Conservation (phyloP, 2,113 vertebrate species). For the Muscicapa adusta region DNA sequence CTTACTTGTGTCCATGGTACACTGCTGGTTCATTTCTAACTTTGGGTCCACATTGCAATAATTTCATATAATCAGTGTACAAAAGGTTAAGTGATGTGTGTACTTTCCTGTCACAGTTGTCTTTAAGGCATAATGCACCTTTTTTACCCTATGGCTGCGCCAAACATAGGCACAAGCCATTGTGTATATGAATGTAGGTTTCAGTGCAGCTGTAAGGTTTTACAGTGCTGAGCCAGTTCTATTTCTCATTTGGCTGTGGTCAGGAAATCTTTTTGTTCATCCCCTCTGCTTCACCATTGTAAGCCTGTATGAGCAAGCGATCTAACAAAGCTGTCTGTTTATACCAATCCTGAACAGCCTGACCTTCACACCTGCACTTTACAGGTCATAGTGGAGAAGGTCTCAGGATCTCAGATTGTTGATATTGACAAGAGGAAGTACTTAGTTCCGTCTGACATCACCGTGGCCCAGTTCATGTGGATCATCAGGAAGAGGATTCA, state of each 20-base stretch:
- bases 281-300: background rate
- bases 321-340: background rate
- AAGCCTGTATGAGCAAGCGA: background rate
- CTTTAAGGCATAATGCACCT: background rate
- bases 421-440: conserved; percentile 99
- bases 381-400: conserved; percentile 98
- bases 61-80: fast-evolving
- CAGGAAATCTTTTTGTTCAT: background rate
- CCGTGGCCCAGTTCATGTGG: conserved; percentile 99
- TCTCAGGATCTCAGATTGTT: conserved; percentile 96
- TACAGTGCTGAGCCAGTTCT: background rate
- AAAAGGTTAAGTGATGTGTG: background rate
- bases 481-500: conserved; percentile 99
- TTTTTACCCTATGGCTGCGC: background rate
- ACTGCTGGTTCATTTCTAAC: background rate
- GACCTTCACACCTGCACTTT: background rate
- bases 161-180: background rate
- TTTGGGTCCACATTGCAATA: too few relatives aligned
- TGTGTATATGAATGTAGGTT: background rate
- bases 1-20: background rate
- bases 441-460: conserved; percentile 97
- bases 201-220: background rate
- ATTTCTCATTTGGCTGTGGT: background rate
- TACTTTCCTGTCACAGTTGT: background rate
- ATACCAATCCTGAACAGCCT: background rate